These are phyloP conservation scores for Dryobotodes eremita DNA, from an alignment of 2,888 invertebrate species.

Conservation along the genomic window DNA sequence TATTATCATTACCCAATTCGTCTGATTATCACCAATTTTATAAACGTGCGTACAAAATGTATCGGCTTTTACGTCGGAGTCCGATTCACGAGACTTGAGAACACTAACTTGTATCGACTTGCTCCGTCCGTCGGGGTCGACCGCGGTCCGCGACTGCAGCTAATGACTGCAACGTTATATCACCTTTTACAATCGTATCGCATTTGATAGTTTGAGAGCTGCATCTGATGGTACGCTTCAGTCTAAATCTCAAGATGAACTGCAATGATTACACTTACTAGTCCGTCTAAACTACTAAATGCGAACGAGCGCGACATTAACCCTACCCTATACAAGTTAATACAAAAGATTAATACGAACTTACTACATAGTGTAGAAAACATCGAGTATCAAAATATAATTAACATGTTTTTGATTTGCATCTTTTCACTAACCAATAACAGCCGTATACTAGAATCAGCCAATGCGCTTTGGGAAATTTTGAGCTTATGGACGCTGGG, in stretches of 20 bases:
- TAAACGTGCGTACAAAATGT: conserved; percentile 70
- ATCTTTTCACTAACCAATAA: conserved; percentile 90
- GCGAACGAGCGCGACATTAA: conserved; percentile 80
- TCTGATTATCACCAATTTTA: conserved; percentile 86
- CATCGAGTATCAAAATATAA: conserved; percentile 91
- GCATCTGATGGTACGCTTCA: conserved; percentile 48
- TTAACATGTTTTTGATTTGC: conserved; percentile 88
- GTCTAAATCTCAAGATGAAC: conserved; percentile 47
- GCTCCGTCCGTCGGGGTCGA: conserved; percentile 31
- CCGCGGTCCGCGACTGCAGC: conserved; percentile 55
- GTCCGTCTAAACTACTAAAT: conserved; percentile 80
- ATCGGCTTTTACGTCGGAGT: conserved; percentile 65
- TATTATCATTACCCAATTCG: conserved; percentile 89
- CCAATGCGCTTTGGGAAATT: conserved; percentile 86
- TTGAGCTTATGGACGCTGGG: conserved; percentile 86
- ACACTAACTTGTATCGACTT: conserved; percentile 61
- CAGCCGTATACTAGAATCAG: conserved; percentile 90
- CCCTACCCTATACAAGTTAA: conserved; percentile 81
- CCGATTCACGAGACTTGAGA: conserved; percentile 42
- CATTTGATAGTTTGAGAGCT: conserved; percentile 77
- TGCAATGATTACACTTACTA: conserved; percentile 64
- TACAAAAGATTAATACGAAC: conserved; percentile 83
- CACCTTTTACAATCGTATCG: conserved; percentile 78
- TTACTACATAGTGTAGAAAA: conserved; percentile 89
- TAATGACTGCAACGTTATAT: conserved; percentile 52